phyloP scores from a whole-genome alignment of 23 tunicate genomes.

The Trididemnum miniatum region DNA sequence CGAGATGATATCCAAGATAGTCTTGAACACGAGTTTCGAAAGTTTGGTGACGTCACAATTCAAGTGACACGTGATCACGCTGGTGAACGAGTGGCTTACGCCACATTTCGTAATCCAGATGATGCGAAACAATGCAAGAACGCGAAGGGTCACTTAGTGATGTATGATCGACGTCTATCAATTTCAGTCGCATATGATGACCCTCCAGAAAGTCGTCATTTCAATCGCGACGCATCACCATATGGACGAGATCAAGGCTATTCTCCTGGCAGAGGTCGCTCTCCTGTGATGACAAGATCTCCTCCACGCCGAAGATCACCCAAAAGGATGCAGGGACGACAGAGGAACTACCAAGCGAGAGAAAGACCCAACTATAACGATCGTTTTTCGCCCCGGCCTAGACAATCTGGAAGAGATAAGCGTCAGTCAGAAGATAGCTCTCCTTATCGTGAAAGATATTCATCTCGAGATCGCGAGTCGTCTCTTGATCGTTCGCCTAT shows the following conservation, averaged over 20 bases:
- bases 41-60: slow-evolving; percentile 85
- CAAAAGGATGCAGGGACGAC: slow-evolving; percentile 20
- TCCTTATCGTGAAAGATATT: background rate
- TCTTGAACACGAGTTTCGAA: slow-evolving; percentile 83
- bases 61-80: slow-evolving; percentile 64
- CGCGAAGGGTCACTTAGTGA: slow-evolving; percentile 91
- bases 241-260: background rate
- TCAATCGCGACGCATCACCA: slow-evolving; percentile 36
- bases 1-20: slow-evolving; percentile 90
- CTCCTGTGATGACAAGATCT: slow-evolving; percentile 5
- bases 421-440: background rate
- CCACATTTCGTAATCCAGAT: slow-evolving; percentile 73
- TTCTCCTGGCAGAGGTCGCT: background rate
- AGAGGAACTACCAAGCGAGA: slow-evolving; percentile 20
- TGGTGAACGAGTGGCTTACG: slow-evolving; percentile 89
- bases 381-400: slow-evolving; percentile 13
- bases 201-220: slow-evolving; percentile 5
- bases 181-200: slow-evolving; percentile 69
- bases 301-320: slow-evolving; percentile 49
- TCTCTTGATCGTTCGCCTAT: slow-evolving; percentile 10
- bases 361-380: slow-evolving; percentile 24
- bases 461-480: slow-evolving; percentile 2
- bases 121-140: slow-evolving; percentile 83
- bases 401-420: background rate
- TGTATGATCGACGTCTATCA: slow-evolving; percentile 77